These are phyloP conservation scores for Pterostichus niger DNA, from an alignment of 2,888 invertebrate species.

Conservation along the genomic window DNA sequence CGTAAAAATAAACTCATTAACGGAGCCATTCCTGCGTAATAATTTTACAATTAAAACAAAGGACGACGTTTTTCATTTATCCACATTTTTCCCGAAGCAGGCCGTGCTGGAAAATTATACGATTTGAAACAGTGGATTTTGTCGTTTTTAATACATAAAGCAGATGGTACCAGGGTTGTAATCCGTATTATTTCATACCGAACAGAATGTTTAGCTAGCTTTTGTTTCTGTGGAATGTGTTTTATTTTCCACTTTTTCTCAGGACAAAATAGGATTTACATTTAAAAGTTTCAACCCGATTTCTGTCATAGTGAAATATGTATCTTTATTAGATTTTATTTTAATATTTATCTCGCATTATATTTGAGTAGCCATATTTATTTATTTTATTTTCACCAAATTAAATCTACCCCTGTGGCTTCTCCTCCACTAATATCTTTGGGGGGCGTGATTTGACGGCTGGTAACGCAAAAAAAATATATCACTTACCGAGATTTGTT, in stretches of 20 bases:
- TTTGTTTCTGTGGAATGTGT: too few relatives aligned
- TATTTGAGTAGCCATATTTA: too few relatives aligned
- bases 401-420: too few relatives aligned
- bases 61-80: neutral
- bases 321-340: too few relatives aligned
- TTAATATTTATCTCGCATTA: too few relatives aligned
- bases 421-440: too few relatives aligned
- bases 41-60: slow-evolving; percentile 16
- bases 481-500: too few relatives aligned
- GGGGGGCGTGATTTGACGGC: too few relatives aligned
- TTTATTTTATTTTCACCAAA: too few relatives aligned
- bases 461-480: too few relatives aligned
- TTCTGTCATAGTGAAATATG: too few relatives aligned
- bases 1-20: slow-evolving; percentile 7
- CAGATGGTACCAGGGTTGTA: neutral
- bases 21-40: neutral
- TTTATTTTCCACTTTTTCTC: neutral
- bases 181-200: slow-evolving; percentile 1
- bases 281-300: too few relatives aligned
- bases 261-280: neutral
- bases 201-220: neutral
- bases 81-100: neutral
- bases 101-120: neutral
- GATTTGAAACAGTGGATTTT: neutral
- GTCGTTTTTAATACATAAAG: neutral